Percentiles rank a stretch among this genome's conserved stretches.
Evolutionary conservation across 30 jellyfish, hydroid and myxozoan species (phyloP).

Genomic region (Catostylus mosaicus): DNA sequence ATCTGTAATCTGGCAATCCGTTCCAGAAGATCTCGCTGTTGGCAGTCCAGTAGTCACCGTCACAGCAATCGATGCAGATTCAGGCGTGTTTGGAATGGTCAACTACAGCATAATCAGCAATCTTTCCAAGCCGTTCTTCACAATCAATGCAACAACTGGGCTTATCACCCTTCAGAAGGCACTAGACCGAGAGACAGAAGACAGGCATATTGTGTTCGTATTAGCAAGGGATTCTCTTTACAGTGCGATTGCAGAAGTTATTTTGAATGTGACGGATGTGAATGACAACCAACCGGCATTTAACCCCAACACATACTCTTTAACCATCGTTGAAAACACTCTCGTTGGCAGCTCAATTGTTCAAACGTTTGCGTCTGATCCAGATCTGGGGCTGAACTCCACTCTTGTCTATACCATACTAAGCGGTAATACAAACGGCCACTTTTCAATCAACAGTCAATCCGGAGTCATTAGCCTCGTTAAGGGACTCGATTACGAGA

Average conservation of each 20-base stretch:
- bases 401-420: constrained; percentile 45
- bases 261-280: constrained; percentile 89
- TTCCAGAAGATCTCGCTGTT: constrained; percentile 85
- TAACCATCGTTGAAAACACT: constrained; percentile 77
- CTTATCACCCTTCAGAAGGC: constrained; percentile 43
- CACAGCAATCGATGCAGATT: constrained; percentile 70
- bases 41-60: constrained; percentile 56
- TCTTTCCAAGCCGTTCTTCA: constrained; percentile 60
- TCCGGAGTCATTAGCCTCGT: constrained; percentile 72
- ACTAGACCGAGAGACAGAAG: constrained; percentile 88
- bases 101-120: constrained; percentile 82
- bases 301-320: constrained; percentile 55
- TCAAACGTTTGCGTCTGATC: constrained; percentile 83
- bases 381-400: constrained; percentile 80
- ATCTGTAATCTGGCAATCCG: constrained; percentile 19
- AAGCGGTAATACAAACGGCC: constrained; percentile 56
- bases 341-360: constrained; percentile 65
- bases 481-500: constrained; percentile 71
- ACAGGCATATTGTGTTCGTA: constrained; percentile 73
- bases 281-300: constrained; percentile 86
- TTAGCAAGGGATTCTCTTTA: constrained; percentile 70
- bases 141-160: constrained; percentile 82
- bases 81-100: constrained; percentile 78
- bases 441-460: constrained; percentile 51
- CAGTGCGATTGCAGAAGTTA: constrained; percentile 77